A percentile compares a stretch with the other conserved stretches of the same genome.
These are phyloP conservation scores for Pollenia amentaria DNA, from an alignment of 2,888 invertebrate genomes.

Conservation along the genomic window DNA sequence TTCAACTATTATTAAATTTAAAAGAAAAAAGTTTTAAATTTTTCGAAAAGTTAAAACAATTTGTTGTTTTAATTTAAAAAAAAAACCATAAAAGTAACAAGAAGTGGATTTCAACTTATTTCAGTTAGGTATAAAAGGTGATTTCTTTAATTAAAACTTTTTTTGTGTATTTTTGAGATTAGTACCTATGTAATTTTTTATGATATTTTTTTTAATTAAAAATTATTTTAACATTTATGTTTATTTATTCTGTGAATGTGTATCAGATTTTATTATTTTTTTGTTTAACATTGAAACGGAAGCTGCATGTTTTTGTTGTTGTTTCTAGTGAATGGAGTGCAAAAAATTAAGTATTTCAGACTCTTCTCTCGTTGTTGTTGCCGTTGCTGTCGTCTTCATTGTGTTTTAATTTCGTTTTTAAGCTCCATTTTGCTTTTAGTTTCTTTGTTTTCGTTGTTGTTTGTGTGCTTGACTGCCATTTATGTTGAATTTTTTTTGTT, in stretches of 20 bases:
- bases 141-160: slow-evolving; percentile 29
- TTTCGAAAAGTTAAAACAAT: slow-evolving; percentile 28
- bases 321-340: slow-evolving; percentile 39
- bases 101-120: slow-evolving; percentile 12
- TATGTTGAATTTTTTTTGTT: slow-evolving; percentile 23
- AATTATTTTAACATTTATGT: slow-evolving; percentile 11
- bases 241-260: slow-evolving; percentile 32
- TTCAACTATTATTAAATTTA: too few species aligned
- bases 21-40: too few species aligned
- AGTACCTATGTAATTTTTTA: slow-evolving; percentile 32
- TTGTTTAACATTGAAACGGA: slow-evolving; percentile 61
- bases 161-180: slow-evolving; percentile 2
- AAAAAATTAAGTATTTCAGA: slow-evolving; percentile 28
- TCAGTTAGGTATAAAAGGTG: slow-evolving; percentile 46
- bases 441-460: slow-evolving; percentile 23
- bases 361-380: slow-evolving; percentile 10
- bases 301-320: slow-evolving; percentile 48
- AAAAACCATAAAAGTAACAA: slow-evolving; percentile 31
- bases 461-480: slow-evolving; percentile 31
- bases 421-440: slow-evolving; percentile 23
- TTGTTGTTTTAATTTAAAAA: slow-evolving; percentile 31
- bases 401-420: slow-evolving; percentile 65
- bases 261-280: slow-evolving; percentile 20
- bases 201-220: slow-evolving; percentile 1
- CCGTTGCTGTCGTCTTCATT: slow-evolving; percentile 21